Percentiles rank a stretch among this genome's conserved stretches.
Conservation (phyloP, 2,888 invertebrate species). For the Nebria salina region DNA sequence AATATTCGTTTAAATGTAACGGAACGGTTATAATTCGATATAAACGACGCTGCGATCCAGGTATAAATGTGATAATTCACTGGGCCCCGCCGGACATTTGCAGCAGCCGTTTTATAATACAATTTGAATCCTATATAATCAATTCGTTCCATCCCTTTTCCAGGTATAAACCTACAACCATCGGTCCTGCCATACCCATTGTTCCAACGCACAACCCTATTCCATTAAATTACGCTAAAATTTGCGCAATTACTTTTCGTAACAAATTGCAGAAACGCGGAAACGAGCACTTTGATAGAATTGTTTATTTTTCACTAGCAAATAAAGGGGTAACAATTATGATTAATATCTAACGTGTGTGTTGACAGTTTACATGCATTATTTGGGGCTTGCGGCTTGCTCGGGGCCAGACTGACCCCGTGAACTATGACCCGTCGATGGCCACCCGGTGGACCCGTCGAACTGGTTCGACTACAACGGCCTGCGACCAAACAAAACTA, state of each 20-base stretch:
- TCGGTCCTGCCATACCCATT: slow-evolving; percentile 36
- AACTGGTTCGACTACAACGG: slow-evolving; percentile 22
- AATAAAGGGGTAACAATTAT: slow-evolving; percentile 52
- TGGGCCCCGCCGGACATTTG: slow-evolving; percentile 27
- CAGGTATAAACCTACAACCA: slow-evolving; percentile 56
- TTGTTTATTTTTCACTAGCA: slow-evolving; percentile 7
- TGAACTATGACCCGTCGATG: slow-evolving; percentile 29
- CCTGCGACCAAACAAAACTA: slow-evolving; percentile 57
- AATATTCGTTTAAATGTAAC: background rate
- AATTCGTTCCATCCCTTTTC: slow-evolving; percentile 57
- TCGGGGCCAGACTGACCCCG: background rate
- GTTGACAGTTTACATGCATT: slow-evolving; percentile 59
- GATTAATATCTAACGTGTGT: slow-evolving; percentile 63
- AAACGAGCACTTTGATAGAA: background rate
- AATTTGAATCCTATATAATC: slow-evolving; percentile 52
- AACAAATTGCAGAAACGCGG: no score
- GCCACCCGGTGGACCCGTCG: slow-evolving; percentile 31
- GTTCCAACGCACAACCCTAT: slow-evolving; percentile 2
- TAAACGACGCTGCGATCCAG: slow-evolving; percentile 11
- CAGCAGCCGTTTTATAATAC: slow-evolving; percentile 47
- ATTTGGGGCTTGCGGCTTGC: slow-evolving; percentile 46
- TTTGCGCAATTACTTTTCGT: background rate
- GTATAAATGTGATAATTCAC: slow-evolving; percentile 34
- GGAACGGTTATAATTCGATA: background rate
- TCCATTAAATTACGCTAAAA: background rate